Base-by-base conservation (phyloP, 2,797 vertebrate species). In the Cirrhinus molitorella region DNA sequence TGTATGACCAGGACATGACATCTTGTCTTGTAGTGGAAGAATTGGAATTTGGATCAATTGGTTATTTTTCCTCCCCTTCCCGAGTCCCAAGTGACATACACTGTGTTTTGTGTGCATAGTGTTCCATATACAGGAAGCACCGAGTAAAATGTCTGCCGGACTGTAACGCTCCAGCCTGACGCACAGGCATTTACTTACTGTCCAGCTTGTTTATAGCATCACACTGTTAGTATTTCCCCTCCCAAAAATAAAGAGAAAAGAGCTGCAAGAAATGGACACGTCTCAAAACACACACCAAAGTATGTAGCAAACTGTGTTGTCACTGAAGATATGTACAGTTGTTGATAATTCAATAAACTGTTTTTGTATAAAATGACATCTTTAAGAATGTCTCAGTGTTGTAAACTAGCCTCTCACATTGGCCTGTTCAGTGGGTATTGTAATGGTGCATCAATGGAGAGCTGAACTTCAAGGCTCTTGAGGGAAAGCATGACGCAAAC, bases 341-440 rank as follows among this genome's bases (percentile, higher is more conserved):
- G 94, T 96, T 95, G 91, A 95, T 94, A 95, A 94, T 93, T 95
- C 94, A 95, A 96, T 96, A 96, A 95, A 96, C 93, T 93, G 93
- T 95, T 95, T 96, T 94, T 80, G 87, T 92, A 88, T 93, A 90
- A 90, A 71, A 55, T 16, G 4, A 25, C 67, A 61, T 21, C 19
- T 53, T 21, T 34, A 57, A 70, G 34, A 74, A 45, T 49, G 63
- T 71, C 1, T 74, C 59, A 11, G 72, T 79, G 75, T 81, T 55
- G 28, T 68, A 25, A 65, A 63, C 45, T 83, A 25, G 40, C 76
- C 63, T 67, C 25, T 47, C 45, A 68, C 47, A 2, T 53, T 77
- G 73, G 28, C n/a, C 25, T 31, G 49, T 71, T 74, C 19, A 14
- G 43, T 31, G 40, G 79, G 23, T 19, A 34, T 34, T 81, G 47